These are phyloP conservation scores for Brachionus calyciflorus DNA, from an alignment of 1,140 invertebrate species.

Conservation along the genomic window DNA sequence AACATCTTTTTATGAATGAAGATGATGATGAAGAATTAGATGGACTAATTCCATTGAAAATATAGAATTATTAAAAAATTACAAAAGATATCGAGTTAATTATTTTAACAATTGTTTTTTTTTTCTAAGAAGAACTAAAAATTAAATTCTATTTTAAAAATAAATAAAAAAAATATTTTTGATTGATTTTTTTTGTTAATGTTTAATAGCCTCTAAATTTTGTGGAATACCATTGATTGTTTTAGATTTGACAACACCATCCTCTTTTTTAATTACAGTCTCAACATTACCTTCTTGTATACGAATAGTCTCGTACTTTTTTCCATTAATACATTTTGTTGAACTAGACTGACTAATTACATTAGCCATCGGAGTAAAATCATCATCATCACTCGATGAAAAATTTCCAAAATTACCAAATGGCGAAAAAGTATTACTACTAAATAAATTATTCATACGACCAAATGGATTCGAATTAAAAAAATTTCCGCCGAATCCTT, in stretches of 20 bases:
- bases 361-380: not conserved
- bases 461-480: not conserved
- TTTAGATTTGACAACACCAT: not conserved
- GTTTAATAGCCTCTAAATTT: not conserved
- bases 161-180: too few species aligned
- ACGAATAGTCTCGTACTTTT: not conserved
- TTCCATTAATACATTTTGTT: not conserved
- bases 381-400: not conserved
- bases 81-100: too few species aligned
- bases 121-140: too few species aligned
- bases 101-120: too few species aligned
- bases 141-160: too few species aligned
- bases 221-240: not conserved
- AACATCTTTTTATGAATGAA: too few species aligned
- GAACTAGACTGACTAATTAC: not conserved
- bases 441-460: not conserved
- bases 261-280: conserved; percentile 16
- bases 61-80: too few species aligned
- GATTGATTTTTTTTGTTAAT: too few species aligned
- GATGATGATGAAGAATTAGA: too few species aligned
- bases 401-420: not conserved
- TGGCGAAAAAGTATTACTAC: not conserved
- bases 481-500: not conserved
- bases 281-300: conserved; percentile 12
- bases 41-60: too few species aligned